Evolutionary conservation across 2,888 invertebrate genomes (phyloP).

Genomic region (Serripes groenlandicus): DNA sequence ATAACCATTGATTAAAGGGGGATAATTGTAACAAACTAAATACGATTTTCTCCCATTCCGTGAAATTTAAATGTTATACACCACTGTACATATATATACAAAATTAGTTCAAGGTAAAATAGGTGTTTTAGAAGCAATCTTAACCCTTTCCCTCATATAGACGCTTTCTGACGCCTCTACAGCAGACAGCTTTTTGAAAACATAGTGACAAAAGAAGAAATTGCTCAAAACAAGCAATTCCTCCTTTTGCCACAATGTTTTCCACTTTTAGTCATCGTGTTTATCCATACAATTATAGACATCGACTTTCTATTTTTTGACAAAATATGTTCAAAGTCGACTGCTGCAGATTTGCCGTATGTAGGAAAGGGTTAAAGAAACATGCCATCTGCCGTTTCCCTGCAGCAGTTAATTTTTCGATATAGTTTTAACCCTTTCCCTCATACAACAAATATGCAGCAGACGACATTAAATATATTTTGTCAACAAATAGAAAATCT

Average conservation of each 20-base stretch:
- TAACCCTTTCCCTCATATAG: not conserved
- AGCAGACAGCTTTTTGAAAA: not conserved
- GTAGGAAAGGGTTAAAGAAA: not conserved
- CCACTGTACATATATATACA: too few relatives aligned
- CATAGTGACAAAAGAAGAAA: constrained; percentile 1
- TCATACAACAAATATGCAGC: too few relatives aligned
- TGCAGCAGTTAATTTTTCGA: too few relatives aligned
- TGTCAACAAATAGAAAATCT: too few relatives aligned
- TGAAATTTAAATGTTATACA: too few relatives aligned
- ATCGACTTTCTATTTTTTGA: not conserved
- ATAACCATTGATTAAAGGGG: too few relatives aligned
- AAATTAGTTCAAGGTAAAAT: too few relatives aligned
- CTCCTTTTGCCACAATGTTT: constrained; percentile 3
- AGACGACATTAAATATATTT: too few relatives aligned
- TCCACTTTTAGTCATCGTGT: not conserved
- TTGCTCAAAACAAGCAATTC: not conserved
- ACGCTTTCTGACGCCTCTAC: not conserved
- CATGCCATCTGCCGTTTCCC: not conserved
- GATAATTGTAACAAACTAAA: too few relatives aligned
- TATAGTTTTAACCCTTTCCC: too few relatives aligned
- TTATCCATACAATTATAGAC: not conserved
- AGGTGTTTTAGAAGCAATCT: too few relatives aligned
- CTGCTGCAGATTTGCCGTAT: not conserved
- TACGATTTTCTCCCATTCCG: too few relatives aligned
- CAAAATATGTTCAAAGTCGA: not conserved